phyloP scores from a whole-genome alignment of 2,797 vertebrate species.

The Halcyon chelicuti region DNA sequence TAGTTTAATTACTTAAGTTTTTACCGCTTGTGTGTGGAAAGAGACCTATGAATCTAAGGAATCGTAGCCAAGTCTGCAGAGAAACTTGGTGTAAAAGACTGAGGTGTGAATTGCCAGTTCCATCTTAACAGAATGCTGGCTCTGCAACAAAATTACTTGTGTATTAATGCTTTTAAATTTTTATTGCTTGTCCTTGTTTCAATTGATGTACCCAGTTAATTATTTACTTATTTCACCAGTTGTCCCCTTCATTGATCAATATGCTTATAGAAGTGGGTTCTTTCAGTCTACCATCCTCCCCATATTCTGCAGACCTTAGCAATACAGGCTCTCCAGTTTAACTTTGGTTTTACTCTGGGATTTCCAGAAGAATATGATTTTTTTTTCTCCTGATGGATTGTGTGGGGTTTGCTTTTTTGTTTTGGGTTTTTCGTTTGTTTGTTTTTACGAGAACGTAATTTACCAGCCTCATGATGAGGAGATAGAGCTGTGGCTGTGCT shows the following conservation, averaged over 20 bases:
- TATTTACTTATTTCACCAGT: background rate
- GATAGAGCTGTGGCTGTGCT: background rate
- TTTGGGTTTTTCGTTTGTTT: background rate
- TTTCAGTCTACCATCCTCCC: background rate
- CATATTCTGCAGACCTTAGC: background rate
- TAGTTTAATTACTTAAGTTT: background rate
- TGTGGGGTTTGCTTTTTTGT: background rate
- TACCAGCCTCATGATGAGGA: background rate
- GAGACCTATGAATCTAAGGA: background rate
- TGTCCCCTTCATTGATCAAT: background rate
- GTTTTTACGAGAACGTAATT: background rate
- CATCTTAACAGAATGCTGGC: background rate
- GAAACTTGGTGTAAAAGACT: background rate
- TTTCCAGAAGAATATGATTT: background rate
- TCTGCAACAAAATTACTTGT: background rate
- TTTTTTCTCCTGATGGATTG: background rate
- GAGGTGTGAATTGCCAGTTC: background rate
- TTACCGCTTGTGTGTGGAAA: background rate
- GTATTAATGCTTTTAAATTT: background rate
- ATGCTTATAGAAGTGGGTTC: background rate
- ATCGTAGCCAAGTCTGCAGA: background rate
- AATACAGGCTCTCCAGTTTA: background rate
- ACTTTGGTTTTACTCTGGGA: background rate
- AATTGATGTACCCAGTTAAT: background rate
- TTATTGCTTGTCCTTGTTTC: background rate